Base-by-base conservation (phyloP, 1,140 invertebrate genomes). In the Lordiphosa mommai region DNA sequence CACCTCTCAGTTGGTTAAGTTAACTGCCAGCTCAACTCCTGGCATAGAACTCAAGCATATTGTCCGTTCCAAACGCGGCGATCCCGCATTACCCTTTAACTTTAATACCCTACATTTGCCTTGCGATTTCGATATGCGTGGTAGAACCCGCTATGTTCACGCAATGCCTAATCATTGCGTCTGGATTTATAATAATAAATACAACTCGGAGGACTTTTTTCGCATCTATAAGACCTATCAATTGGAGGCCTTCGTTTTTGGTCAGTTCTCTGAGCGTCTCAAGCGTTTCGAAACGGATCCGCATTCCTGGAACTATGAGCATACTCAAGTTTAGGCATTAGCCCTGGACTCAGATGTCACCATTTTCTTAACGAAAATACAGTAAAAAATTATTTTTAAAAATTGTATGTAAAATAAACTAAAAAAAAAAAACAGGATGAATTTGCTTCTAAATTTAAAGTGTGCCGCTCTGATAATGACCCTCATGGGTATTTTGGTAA, bases 111-210 rank as follows among this genome's bases (percentile, higher is more conserved):
- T 23, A 23, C 20, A 79, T 14, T 8, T 37, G 16, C 64, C 64
- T 2, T 80, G 74, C 10, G 69, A 80, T n/a, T 12, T 79, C 16
- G 64, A 79, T 37, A 8, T 14, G 0, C 37, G 27, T 6, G 46
- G 29, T 8, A 9, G 0, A 0, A 3, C 13, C 2, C 17, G 2
- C 33, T 56, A 34, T 12, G 20, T 76, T 1, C 14, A 30, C 0
- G 8, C 27, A 0, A 34, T 58, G 2, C 73, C 69, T 9, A 58
- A 48, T 20, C 69, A 72, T 7, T 79, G 74, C 44, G 52, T 61
- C 13, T 72, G 65, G 44, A 9, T 46, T 0, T 56, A 14, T 3
- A 70, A 70, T 14, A 43, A 58, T 16, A 47, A 60, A 5, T 72
- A 49, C n/a, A 5, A 0, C 6, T 20, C 34, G 16, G 58, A 59